Evolutionary conservation across 2,797 vertebrate genomes (phyloP).

Genomic region (Characodon lateralis): DNA sequence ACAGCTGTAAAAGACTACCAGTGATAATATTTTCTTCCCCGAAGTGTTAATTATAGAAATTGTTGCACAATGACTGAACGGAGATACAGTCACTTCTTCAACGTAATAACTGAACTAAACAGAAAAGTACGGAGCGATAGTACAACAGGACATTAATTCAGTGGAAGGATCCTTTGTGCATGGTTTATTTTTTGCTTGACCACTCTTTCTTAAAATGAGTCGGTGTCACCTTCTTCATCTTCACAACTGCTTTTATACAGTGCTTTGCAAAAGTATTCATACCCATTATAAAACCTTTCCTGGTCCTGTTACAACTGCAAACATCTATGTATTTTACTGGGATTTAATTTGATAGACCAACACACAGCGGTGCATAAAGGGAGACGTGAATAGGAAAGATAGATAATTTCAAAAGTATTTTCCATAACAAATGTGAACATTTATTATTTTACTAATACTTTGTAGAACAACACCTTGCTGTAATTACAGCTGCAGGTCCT

Average conservation of each 20-base stretch:
- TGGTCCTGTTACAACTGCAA: not conserved
- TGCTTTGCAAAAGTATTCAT: not conserved
- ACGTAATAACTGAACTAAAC: not conserved
- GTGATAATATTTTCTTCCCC: not conserved
- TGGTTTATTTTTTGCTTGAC: no score
- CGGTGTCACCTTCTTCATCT: not conserved
- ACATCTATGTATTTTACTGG: no score
- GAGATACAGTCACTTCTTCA: not conserved
- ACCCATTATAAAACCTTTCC: not conserved
- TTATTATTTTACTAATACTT: no score
- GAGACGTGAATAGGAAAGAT: not conserved
- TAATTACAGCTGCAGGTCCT: not conserved
- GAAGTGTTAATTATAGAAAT: conserved; percentile 36
- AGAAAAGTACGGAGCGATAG: not conserved
- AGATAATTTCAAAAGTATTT: not conserved
- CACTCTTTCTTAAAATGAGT: not conserved
- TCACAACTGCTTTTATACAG: not conserved
- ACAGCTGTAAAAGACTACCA: not conserved
- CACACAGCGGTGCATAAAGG: not conserved
- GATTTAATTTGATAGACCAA: not conserved
- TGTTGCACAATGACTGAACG: conserved; percentile 12
- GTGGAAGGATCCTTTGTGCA: not conserved
- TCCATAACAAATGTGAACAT: not conserved
- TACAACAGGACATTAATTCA: not conserved
- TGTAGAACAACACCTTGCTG: no score